Percentiles rank a stretch among this genome's conserved stretches.
phyloP scores from a whole-genome alignment of 2,888 invertebrate genomes.

The Drosophila niveifrons region DNA sequence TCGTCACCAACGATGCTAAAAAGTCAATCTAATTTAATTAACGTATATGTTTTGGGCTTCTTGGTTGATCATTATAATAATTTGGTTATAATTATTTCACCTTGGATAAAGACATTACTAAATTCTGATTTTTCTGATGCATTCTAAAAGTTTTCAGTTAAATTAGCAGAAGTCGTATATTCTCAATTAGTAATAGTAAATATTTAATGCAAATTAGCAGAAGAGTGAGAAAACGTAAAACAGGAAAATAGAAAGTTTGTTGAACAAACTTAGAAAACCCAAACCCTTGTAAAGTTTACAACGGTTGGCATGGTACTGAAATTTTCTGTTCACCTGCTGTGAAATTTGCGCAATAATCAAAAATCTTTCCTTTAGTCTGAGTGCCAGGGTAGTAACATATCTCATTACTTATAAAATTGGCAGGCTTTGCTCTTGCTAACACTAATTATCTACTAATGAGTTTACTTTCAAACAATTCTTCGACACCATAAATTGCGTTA shows the following conservation, averaged over 20 bases:
- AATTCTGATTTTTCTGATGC: background rate
- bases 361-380: slow-evolving; percentile 10
- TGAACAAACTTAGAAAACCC: slow-evolving; percentile 13
- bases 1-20: slow-evolving; percentile 67
- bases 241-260: slow-evolving; percentile 22
- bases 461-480: slow-evolving; percentile 3
- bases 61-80: background rate
- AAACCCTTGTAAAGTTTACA: slow-evolving; percentile 11
- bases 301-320: slow-evolving; percentile 21
- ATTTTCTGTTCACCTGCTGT: slow-evolving; percentile 12
- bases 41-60: no score
- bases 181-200: slow-evolving; percentile 19
- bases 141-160: background rate
- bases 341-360: slow-evolving; percentile 19
- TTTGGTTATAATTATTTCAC: background rate
- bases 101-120: no score
- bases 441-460: slow-evolving; percentile 22
- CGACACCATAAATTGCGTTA: background rate
- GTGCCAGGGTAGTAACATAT: slow-evolving; percentile 4
- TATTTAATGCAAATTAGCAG: slow-evolving; percentile 17
- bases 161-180: slow-evolving; percentile 7
- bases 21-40: slow-evolving; percentile 69
- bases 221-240: background rate
- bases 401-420: slow-evolving; percentile 14
- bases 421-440: slow-evolving; percentile 11